Percentiles rank a stretch among this genome's conserved stretches.
phyloP scores from a whole-genome alignment of 2,113 vertebrate genomes.

The Rana temporaria region DNA sequence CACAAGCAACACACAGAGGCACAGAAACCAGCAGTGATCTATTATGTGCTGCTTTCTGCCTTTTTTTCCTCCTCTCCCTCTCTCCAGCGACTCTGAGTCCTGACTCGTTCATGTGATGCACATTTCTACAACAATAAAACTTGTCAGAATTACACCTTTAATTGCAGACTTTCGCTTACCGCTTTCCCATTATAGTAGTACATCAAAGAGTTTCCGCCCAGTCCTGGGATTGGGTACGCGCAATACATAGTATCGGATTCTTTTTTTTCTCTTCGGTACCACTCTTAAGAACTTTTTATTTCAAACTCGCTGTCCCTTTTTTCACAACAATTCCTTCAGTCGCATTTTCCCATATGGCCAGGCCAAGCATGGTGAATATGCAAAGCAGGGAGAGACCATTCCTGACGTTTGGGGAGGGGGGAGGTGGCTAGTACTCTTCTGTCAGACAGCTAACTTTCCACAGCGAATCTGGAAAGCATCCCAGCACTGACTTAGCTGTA shows the following conservation, averaged over 20 bases:
- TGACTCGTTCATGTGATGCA: constrained; percentile 66
- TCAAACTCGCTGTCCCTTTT: constrained; percentile 86
- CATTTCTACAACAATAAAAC: constrained; percentile 68
- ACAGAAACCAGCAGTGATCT: background rate
- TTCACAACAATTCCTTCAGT: constrained; percentile 95
- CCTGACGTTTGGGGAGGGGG: constrained; percentile 75
- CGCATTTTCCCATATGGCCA: constrained; percentile 96
- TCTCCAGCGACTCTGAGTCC: constrained; percentile 61
- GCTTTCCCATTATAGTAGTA: constrained; percentile 97
- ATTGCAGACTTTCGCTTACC: constrained; percentile 79
- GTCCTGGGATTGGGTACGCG: constrained; percentile 93
- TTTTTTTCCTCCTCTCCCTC: background rate
- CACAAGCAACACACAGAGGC: background rate
- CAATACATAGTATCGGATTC: constrained; percentile 87
- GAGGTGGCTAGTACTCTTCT: constrained; percentile 71
- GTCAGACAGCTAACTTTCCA: constrained; percentile 76
- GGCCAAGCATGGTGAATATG: constrained; percentile 92
- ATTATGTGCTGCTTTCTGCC: background rate
- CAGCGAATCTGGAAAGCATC: constrained; percentile 82
- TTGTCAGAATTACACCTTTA: constrained; percentile 73
- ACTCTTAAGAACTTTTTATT: constrained; percentile 81
- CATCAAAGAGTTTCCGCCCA: constrained; percentile 91
- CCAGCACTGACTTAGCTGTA: constrained; percentile 71
- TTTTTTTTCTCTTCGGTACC: constrained; percentile 71
- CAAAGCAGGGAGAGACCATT: constrained; percentile 90